Evolutionary conservation across 2,113 vertebrate species (phyloP).

Genomic region (Takifugu bimaculatus): DNA sequence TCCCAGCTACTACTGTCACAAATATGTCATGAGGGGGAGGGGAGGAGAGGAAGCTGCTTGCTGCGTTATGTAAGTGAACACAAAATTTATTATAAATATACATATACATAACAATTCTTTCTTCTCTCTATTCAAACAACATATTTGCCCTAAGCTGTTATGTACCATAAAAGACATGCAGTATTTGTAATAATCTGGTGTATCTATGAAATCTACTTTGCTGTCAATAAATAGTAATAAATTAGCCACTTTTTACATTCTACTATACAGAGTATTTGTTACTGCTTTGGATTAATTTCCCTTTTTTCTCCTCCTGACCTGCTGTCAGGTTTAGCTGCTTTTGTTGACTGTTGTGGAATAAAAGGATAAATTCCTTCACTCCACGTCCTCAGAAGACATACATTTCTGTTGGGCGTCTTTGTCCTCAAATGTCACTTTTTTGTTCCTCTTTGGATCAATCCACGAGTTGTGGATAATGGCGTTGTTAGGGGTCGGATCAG

Average conservation of each 20-base stretch:
- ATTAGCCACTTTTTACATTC: slow-evolving; percentile 66
- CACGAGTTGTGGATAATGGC: slow-evolving; percentile 97
- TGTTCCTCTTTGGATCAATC: slow-evolving; percentile 96
- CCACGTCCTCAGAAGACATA: slow-evolving; percentile 83
- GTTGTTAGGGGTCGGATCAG: slow-evolving; percentile 92
- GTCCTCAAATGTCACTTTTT: slow-evolving; percentile 90
- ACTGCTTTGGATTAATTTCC: slow-evolving; percentile 69
- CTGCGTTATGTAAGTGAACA: slow-evolving; percentile 45
- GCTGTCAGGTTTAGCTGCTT: slow-evolving; percentile 56
- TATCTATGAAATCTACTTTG: slow-evolving; percentile 69
- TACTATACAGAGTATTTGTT: slow-evolving; percentile 62
- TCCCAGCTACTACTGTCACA: slow-evolving; percentile 53
- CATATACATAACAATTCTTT: slow-evolving; percentile 62
- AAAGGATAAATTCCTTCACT: slow-evolving; percentile 43
- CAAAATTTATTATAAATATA: slow-evolving; percentile 75
- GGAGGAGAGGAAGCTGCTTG: slow-evolving; percentile 33
- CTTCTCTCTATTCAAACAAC: slow-evolving; percentile 43
- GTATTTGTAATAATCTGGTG: slow-evolving; percentile 68
- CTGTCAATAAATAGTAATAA: slow-evolving; percentile 80
- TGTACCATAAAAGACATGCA: slow-evolving; percentile 65
- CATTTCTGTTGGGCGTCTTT: slow-evolving; percentile 88
- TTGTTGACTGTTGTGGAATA: slow-evolving; percentile 17
- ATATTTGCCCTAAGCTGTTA: slow-evolving; percentile 55
- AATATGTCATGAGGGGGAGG: slow-evolving; percentile 41
- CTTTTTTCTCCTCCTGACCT: slow-evolving; percentile 62